Evolutionary conservation across 2,888 invertebrate species (phyloP), one percentile per base, ranked within the genome.

Genomic region (Agrotis ipsilon): DNA sequence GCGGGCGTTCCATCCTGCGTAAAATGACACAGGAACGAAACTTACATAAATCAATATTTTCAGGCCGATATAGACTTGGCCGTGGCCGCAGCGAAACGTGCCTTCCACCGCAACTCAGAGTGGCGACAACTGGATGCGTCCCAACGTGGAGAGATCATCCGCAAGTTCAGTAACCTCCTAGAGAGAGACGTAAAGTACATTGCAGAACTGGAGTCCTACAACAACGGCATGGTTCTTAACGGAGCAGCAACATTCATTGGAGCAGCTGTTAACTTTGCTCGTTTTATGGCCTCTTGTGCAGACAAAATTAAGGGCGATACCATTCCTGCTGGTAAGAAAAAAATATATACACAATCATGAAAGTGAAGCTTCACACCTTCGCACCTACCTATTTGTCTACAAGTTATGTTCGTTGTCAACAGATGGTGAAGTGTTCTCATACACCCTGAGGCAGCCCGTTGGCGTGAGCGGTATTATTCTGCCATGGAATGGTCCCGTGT

Each of bases 401-500:
- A 65, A 48, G 9, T 52, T 16, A 6, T 2, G 5, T 75, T 21
- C 9, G 0, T 63, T 59, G 11, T 66, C 27, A 51, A 46, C 75
- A 94, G 98, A 98, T 90, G 98, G 98, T 1, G 96, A 97, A 55
- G 97, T 96, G 82, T 97, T 98, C 83, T 96, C 97, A 1, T 98
- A 98, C 91, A 98, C 98, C 0, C 68, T 92, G 61, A 92, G 91
- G 63, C 92, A 93, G 60, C 92, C 92, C 0, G 97, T 98, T 1
- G 94, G 94, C 1, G 98, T 99, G 1, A 98, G 98, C 88, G 99
- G 97, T 0, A 98, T 98, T 90, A 98, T 99, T 81, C 97, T 98
- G 76, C 98, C 99, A 0, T 99, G 99, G 98, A 99, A 99, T 91
- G 98, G 98, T 83, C 99, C 98, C 0, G 88, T 98, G 45, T 88